Base-by-base conservation (phyloP, 2,113 vertebrate genomes). In the Ochotona princeps region DNA sequence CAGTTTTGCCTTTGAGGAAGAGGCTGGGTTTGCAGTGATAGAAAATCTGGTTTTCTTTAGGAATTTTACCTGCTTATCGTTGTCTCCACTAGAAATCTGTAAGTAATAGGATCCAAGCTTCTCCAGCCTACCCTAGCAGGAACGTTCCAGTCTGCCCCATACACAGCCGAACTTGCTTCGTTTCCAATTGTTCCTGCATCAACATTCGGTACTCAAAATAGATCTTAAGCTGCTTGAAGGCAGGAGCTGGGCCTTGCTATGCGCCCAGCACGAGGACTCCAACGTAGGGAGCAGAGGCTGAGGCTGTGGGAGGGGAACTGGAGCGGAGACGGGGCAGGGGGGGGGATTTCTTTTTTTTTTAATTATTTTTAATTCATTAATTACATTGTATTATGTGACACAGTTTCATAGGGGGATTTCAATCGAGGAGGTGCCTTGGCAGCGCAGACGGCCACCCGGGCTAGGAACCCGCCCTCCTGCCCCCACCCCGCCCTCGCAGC, bases 221-320 rank as follows among this genome's bases (percentile, higher is more conserved):
- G 96, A 95, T 28, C 79, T 84, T 69, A 95, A 94, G 96, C 94
- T 86, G 35, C 93, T 81, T 94, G 96, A 97, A 95, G 95, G 90
- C 94, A 97, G 73, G 94, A 87, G 26, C 28, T 18, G 1, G 15
- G 66, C 47, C 47, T 67, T 32, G 26, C 12, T n/a, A 47, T 23
- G 90, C 1, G 21, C 12, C 35, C 60, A 38, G 79, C 32, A 4
- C 82, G 7, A 8, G 20, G 26, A 28, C 15, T 15, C 51, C 66
- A 26, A 18, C 9, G 32, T 23, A n/a, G 0, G 15, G 72, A 51
- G 84, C 70, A 21, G 67, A 67, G 35, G 25, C 38, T 69, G 67
- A 67, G 35, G 25, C 38, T 69, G 67, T 26, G 79, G 23, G 47
- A 9, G 12, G 72, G 30, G 57, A 25, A 51, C n/a, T 51, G 18